Evolutionary conservation across 2,888 invertebrate genomes (phyloP), one percentile per base, ranked within the genome.

Genomic region (Sericinus montela): DNA sequence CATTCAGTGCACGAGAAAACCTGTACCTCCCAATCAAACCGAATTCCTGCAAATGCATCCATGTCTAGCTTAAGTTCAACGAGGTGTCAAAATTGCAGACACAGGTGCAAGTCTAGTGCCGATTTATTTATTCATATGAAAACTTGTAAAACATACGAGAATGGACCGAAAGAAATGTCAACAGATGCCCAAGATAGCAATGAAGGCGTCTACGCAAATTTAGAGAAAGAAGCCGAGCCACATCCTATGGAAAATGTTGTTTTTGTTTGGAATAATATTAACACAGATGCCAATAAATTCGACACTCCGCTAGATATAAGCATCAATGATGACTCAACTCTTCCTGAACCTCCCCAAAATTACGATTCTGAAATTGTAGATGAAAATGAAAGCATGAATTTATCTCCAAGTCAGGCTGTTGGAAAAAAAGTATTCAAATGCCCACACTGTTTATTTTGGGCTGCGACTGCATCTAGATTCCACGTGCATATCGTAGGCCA

Each of bases 401-500:
- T 93, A 44, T 90, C 91, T 44, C 91, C 93, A 10, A 84, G 81
- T 54, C 90, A 91, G 70, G 92, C 92, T 4, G 90, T 91, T 10
- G 91, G 93, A 47, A 93, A 93, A 69, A 92, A 94, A 77, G 97
- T 97, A 43, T 97, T 96, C 83, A 95, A 96, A 81, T 97, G 97
- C 76, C 97, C 97, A 1, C 95, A 96, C 75, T 97, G 97, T 77
- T 92, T 94, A 48, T 97, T 97, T 77, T 97, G 96, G 95, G 96
- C 97, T 5, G 95, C 96, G 9, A 97, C 97, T 10, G 97, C 97
- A 8, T 97, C 97, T 16, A 91, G 97, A 53, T 97, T 97, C 78
- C 97, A 97, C 78, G 97, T 97, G 3, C 97, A 97, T 77, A 96
- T 97, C 60, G 97, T 97, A 9, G 97, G 97, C 1, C 97, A 97